A percentile compares a stretch with the other conserved stretches of the same genome.
phyloP scores from a whole-genome alignment of 2,888 invertebrate species.

The Creontiades dilutus region DNA sequence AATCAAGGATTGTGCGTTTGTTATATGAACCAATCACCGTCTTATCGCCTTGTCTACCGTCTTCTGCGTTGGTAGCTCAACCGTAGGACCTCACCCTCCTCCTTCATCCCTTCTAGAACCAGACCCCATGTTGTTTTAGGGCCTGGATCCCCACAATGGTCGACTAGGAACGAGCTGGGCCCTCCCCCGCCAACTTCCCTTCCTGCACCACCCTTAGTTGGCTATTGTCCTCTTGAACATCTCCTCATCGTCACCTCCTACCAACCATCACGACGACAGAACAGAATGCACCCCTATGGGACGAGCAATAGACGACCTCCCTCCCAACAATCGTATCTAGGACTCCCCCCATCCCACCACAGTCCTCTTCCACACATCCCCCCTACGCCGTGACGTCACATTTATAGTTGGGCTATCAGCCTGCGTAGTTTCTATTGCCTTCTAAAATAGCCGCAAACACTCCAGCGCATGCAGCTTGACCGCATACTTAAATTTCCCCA shows the following conservation, averaged over 20 bases:
- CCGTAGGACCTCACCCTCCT: too few species aligned
- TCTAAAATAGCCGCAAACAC: too few species aligned
- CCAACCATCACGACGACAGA: not conserved
- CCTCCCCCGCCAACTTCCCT: not conserved
- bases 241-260: too few species aligned
- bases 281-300: not conserved
- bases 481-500: too few species aligned
- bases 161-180: not conserved
- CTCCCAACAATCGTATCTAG: not conserved
- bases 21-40: too few species aligned
- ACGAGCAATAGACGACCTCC: not conserved
- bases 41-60: too few species aligned
- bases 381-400: not conserved
- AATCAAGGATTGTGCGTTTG: too few species aligned
- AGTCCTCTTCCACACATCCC: not conserved
- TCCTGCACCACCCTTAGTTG: not conserved
- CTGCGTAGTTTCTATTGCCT: too few species aligned
- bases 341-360: not conserved
- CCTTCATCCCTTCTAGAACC: not conserved
- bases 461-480: too few species aligned
- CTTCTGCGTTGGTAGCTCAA: too few species aligned
- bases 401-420: not conserved
- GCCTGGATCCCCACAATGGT: not conserved
- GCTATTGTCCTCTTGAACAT: too few species aligned
- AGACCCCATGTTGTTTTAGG: not conserved